Evolutionary conservation across 1,140 invertebrate genomes (phyloP).

Genomic region (Sminthurides bifidus): DNA sequence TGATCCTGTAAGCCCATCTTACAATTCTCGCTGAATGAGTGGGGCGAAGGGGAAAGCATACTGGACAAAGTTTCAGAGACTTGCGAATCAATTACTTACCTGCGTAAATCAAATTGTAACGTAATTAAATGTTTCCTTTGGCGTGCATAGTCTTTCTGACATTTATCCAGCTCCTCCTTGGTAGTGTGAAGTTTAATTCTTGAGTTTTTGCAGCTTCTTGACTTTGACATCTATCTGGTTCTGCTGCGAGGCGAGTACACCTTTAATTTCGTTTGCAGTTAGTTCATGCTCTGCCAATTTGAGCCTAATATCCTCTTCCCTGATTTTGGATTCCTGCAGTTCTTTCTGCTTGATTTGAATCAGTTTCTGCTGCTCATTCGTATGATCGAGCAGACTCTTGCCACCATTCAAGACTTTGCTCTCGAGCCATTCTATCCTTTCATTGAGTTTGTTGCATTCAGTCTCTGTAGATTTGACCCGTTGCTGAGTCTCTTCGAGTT

Average conservation of each 20-base stretch:
- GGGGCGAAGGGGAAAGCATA: too few relatives aligned
- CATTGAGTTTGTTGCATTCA: constrained; percentile 42
- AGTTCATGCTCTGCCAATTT: constrained; percentile 27
- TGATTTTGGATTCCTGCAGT: constrained; percentile 18
- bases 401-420: constrained; percentile 72
- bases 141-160: constrained; percentile 10
- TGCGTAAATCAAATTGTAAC: constrained; percentile 20
- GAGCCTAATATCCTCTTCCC: constrained; percentile 21
- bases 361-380: constrained; percentile 30
- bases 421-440: constrained; percentile 58
- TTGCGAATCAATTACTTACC: constrained; percentile 9
- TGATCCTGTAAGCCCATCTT: too few relatives aligned
- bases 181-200: constrained; percentile 11
- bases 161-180: constrained; percentile 13
- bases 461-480: constrained; percentile 44
- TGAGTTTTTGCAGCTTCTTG: constrained; percentile 8
- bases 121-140: constrained; percentile 19
- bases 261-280: constrained; percentile 20
- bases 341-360: constrained; percentile 26
- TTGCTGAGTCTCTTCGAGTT: constrained; percentile 47
- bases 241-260: constrained; percentile 5
- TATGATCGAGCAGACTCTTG: constrained; percentile 80
- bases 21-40: too few relatives aligned
- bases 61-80: too few relatives aligned
- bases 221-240: constrained; percentile 10